Percentiles rank a stretch among this genome's conserved stretches.
These are phyloP conservation scores for Serrognathus titanus DNA, from an alignment of 2,888 invertebrate species.

Conservation along the genomic window DNA sequence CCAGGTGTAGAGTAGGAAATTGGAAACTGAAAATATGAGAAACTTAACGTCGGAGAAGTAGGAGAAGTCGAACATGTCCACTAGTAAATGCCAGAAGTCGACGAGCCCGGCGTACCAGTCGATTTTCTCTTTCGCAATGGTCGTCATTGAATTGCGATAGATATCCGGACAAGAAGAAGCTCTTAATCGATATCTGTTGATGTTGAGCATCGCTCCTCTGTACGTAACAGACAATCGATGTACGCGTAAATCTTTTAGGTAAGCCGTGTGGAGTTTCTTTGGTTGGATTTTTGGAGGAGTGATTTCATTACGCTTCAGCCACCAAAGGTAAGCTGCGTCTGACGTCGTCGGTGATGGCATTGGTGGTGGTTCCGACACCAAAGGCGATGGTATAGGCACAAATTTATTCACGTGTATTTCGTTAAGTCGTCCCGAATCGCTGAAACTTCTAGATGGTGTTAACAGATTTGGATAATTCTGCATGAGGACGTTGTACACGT, in stretches of 20 bases:
- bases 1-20: constrained; percentile 88
- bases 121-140: constrained; percentile 76
- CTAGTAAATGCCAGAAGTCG: constrained; percentile 74
- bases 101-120: constrained; percentile 71
- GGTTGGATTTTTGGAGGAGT: constrained; percentile 43
- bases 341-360: constrained; percentile 43
- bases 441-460: constrained; percentile 70
- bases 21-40: constrained; percentile 78
- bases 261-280: constrained; percentile 58
- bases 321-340: constrained; percentile 55
- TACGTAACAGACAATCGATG: constrained; percentile 79
- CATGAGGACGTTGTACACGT: constrained; percentile 67
- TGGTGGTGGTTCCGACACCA: constrained; percentile 42
- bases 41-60: constrained; percentile 73
- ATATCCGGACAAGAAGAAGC: constrained; percentile 92
- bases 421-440: constrained; percentile 59
- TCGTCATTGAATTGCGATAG: constrained; percentile 81
- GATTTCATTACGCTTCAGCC: constrained; percentile 55
- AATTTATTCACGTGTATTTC: constrained; percentile 44
- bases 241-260: constrained; percentile 69
- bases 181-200: constrained; percentile 73
- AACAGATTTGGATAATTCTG: constrained; percentile 74
- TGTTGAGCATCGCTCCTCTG: constrained; percentile 70
- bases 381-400: constrained; percentile 40
- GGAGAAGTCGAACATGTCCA: constrained; percentile 78